phyloP scores from a whole-genome alignment of 2,113 vertebrate species.

The Toxotes chatareus region DNA sequence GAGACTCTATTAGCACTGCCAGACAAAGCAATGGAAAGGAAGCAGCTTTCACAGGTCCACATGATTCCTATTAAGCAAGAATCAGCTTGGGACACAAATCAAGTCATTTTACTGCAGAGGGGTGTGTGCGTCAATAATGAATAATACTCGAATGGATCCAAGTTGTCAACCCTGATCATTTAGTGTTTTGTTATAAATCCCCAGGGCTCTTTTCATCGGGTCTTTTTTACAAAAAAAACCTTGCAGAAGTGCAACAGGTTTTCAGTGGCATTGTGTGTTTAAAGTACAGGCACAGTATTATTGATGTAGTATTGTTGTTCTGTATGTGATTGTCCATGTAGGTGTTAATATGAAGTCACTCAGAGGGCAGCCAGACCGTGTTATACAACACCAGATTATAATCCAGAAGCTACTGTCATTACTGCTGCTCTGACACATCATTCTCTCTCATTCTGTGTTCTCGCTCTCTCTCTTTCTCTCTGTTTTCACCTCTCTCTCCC shows the following conservation, averaged over 20 bases:
- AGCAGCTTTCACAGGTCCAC: too few species aligned
- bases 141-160: not conserved
- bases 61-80: not conserved
- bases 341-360: conserved; percentile 7
- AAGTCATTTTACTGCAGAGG: not conserved
- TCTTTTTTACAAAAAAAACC: too few species aligned
- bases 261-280: not conserved
- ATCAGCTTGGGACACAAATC: not conserved
- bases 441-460: conserved; percentile 2
- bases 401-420: conserved; percentile 42
- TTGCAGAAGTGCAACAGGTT: not conserved
- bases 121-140: not conserved
- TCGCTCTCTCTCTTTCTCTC: not conserved
- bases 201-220: not conserved
- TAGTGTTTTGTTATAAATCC: not conserved
- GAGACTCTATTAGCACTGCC: not conserved
- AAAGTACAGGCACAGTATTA: not conserved
- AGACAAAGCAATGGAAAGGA: too few species aligned
- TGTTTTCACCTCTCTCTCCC: not conserved
- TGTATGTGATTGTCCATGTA: not conserved
- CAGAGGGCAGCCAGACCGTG: conserved; percentile 8
- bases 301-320: not conserved
- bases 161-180: not conserved
- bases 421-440: conserved; percentile 22
- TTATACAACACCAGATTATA: conserved; percentile 29